A percentile compares a stretch with the other conserved stretches of the same genome.
These are phyloP conservation scores for Umimayanthus chanpuru DNA, from an alignment of 92 coral and sea anemone genomes.

Conservation along the genomic window DNA sequence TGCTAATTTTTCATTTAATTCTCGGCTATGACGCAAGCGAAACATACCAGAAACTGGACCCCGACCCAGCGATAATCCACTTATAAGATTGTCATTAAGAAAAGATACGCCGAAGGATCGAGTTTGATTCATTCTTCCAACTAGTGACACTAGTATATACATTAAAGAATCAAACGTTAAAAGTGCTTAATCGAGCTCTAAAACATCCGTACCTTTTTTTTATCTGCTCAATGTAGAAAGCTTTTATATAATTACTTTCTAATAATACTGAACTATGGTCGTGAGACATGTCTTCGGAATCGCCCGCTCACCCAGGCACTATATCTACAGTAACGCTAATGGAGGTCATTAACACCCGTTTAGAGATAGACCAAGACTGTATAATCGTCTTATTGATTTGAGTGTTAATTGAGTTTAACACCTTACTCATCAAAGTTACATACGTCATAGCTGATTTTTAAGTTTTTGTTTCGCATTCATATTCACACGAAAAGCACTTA, in stretches of 20 bases:
- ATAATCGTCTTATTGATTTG: slow-evolving; percentile 22
- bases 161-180: not conserved
- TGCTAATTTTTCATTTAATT: too few species aligned
- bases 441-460: not conserved
- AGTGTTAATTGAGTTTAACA: slow-evolving; percentile 26
- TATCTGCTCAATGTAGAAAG: not conserved
- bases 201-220: too few species aligned
- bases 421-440: not conserved
- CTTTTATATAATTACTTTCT: too few species aligned
- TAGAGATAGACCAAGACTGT: slow-evolving; percentile 6
- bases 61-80: not conserved
- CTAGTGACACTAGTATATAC: not conserved
- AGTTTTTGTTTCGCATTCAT: not conserved
- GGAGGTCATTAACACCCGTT: slow-evolving; percentile 44
- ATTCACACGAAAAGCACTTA: not conserved
- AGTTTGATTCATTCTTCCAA: not conserved
- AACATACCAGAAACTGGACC: too few species aligned
- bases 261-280: not conserved
- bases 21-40: not conserved
- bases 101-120: not conserved
- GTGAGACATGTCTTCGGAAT: not conserved
- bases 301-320: not conserved
- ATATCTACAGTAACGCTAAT: slow-evolving; percentile 10
- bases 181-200: too few species aligned
- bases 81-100: not conserved